phyloP scores from a whole-genome alignment of 1,140 invertebrate genomes.

The Sycophila sp. region DNA sequence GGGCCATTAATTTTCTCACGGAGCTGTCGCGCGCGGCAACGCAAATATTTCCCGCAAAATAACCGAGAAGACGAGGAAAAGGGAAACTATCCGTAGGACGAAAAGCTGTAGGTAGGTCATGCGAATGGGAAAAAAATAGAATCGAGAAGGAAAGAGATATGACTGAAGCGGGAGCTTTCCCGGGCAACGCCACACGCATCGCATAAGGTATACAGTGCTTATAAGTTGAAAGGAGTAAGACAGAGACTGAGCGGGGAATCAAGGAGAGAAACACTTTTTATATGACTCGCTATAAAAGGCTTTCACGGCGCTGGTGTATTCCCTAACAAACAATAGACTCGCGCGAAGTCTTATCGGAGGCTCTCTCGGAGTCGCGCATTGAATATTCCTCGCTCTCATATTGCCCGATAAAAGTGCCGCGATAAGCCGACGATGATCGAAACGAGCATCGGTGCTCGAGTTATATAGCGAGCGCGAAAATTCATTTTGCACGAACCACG shows the following conservation, averaged over 20 bases:
- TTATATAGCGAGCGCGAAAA: neutral
- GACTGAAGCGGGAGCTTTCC: conserved; percentile 20
- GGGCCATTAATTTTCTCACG: neutral
- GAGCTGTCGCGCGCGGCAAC: no score
- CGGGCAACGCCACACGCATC: conserved; percentile 32
- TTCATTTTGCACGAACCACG: neutral
- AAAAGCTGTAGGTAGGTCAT: no score
- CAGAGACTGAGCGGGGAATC: conserved; percentile 13
- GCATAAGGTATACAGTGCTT: no score
- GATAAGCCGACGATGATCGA: conserved; percentile 32
- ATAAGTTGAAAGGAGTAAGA: conserved; percentile 8
- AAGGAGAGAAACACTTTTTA: conserved; percentile 19
- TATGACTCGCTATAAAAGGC: conserved; percentile 17
- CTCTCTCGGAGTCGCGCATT: neutral
- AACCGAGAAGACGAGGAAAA: neutral
- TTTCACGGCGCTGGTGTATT: neutral
- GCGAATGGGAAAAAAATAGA: no score
- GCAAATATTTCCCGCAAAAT: no score
- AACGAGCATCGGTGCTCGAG: neutral
- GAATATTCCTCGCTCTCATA: neutral
- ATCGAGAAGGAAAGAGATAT: no score
- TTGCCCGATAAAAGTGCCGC: conserved; percentile 42
- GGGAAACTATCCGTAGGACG: neutral
- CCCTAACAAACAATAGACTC: conserved; percentile 15
- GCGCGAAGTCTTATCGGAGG: neutral